These are phyloP conservation scores for Otolemur garnettii DNA, from an alignment of 2,113 vertebrate species.

Conservation along the genomic window DNA sequence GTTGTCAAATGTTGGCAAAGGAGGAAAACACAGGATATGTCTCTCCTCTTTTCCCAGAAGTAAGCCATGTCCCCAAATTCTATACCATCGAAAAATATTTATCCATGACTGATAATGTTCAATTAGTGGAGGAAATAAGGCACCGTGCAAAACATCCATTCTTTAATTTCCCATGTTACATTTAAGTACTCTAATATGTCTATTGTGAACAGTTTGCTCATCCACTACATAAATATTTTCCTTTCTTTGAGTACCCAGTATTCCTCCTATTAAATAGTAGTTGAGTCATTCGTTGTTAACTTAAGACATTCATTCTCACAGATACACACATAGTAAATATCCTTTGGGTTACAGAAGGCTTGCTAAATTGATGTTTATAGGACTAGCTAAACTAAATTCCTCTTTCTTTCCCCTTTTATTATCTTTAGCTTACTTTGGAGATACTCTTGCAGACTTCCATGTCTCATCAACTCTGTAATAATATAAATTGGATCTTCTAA, in stretches of 20 bases:
- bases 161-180: constrained; percentile 48
- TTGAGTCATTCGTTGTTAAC: constrained; percentile 41
- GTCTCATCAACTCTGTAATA: constrained; percentile 97
- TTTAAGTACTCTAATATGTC: background rate
- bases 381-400: constrained; percentile 75
- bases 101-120: background rate
- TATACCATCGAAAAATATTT: constrained; percentile 14
- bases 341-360: constrained; percentile 66
- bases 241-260: constrained; percentile 17
- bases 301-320: constrained; percentile 50
- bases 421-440: constrained; percentile 93
- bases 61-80: constrained; percentile 14
- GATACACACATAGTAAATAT: constrained; percentile 62
- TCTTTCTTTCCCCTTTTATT: constrained; percentile 54
- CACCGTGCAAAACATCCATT: background rate
- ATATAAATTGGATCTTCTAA: constrained; percentile 97
- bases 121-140: constrained; percentile 5
- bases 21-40: background rate
- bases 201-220: constrained; percentile 57
- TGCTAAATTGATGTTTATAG: constrained; percentile 74
- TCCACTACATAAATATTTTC: constrained; percentile 60
- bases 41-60: background rate
- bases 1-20: background rate
- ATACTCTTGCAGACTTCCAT: constrained; percentile 96
- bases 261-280: constrained; percentile 49